Percentiles rank a stretch among this genome's conserved stretches.
Evolutionary conservation across 1,140 invertebrate genomes (phyloP).

Genomic region (Anoplophora glabripennis): DNA sequence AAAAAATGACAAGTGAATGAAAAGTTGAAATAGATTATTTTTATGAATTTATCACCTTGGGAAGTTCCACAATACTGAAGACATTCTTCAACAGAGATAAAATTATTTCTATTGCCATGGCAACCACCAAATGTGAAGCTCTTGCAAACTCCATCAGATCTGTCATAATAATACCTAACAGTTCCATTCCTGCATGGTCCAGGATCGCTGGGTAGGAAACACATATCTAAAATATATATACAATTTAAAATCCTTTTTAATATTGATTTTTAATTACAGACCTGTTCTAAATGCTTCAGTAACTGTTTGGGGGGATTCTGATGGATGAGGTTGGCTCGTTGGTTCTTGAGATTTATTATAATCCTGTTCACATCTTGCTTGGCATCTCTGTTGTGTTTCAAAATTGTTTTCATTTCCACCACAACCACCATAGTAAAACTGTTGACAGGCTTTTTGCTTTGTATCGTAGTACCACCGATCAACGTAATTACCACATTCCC

Average conservation of each 20-base stretch:
- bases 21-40: background rate
- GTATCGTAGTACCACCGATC: constrained; percentile 84
- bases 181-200: constrained; percentile 65
- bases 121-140: constrained; percentile 83
- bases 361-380: constrained; percentile 54
- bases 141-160: constrained; percentile 70
- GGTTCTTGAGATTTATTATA: background rate
- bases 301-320: constrained; percentile 15
- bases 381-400: constrained; percentile 62
- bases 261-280: constrained; percentile 3
- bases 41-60: constrained; percentile 56
- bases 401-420: constrained; percentile 82
- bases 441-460: constrained; percentile 63
- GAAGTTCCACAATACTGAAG: constrained; percentile 68
- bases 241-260: background rate
- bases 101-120: constrained; percentile 84
- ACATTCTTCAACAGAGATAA: constrained; percentile 73
- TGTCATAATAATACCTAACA: constrained; percentile 78
- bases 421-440: constrained; percentile 81
- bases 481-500: constrained; percentile 77
- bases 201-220: constrained; percentile 63
- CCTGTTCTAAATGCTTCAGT: constrained; percentile 33
- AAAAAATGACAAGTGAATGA: too few species aligned
- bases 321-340: constrained; percentile 11
- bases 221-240: constrained; percentile 59